phyloP scores from a whole-genome alignment of 2,797 vertebrate species.

The Onychomys leucogaster region DNA sequence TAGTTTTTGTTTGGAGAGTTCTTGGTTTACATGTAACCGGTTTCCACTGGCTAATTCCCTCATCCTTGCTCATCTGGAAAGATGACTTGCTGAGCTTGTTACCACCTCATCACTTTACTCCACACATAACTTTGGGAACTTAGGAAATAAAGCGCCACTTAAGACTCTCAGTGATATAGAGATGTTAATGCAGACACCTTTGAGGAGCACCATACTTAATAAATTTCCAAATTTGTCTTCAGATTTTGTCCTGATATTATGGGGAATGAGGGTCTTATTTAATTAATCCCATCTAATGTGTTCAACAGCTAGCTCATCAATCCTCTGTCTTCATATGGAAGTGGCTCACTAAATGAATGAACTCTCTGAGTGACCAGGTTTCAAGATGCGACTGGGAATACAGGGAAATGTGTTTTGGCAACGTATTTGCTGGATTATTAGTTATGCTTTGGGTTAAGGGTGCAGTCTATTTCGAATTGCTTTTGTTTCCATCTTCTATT shows the following conservation, averaged over 20 bases:
- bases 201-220: not conserved
- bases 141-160: not conserved
- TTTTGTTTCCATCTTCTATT: not conserved
- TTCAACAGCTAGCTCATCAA: not conserved
- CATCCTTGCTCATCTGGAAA: not conserved
- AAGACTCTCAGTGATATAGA: not conserved
- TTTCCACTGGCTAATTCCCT: not conserved
- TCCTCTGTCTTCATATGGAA: not conserved
- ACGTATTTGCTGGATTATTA: not conserved
- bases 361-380: not conserved
- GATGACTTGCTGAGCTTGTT: not conserved
- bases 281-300: not conserved
- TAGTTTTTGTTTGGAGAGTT: not conserved
- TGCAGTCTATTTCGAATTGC: not conserved
- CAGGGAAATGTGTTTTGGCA: not conserved
- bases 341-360: slow-evolving; percentile 3
- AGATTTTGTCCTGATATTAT: slow-evolving; percentile 1
- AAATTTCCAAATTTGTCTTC: not conserved
- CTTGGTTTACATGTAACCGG: slow-evolving; percentile 1
- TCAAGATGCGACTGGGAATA: not conserved
- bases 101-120: not conserved
- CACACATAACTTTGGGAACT: not conserved
- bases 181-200: slow-evolving; percentile 5
- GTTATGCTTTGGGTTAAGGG: not conserved
- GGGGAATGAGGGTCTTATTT: not conserved